Base-by-base conservation (phyloP, 2,797 vertebrate genomes). In the Nannoperca australis region DNA sequence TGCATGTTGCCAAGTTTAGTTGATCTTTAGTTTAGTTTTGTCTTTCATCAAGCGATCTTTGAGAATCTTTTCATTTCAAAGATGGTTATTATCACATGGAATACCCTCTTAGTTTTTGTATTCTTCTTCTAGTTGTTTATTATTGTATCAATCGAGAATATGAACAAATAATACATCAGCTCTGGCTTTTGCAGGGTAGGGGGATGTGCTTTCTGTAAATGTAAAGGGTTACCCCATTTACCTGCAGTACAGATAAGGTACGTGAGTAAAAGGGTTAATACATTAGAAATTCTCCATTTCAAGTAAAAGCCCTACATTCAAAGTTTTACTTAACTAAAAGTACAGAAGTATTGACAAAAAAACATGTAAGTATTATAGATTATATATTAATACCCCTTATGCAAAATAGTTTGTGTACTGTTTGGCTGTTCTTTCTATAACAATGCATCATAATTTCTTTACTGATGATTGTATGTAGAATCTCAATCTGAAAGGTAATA, bases 1-100 rank as follows among this genome's bases (percentile, higher is more conserved):
- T 81, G 42, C 18, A 71, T 65, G 60, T 40, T 2, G 1, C 64
- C 53, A 49, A 15, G 45, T 44, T 22, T 55, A 44, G 20, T 4
- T 71, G 8, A 58, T 85, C 42, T 78, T 47, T 20, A 64, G 32
- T 51, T 65, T 27, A 27, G 24, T 27, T 27, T 27, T 1, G 9
- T 58, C 61, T 49, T 63, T 60, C 30, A 68, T 50, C 22, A 54
- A 32, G 11, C n/a, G 51, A 20, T 18, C 13, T 9, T 65, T 10
- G 7, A 30, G 24, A 70, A 38, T 58, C 13, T 58, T 3, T 44
- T 32, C n/a, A 34, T 54, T 76, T 64, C 5, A 36, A 44, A 49
- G 22, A 45, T 4, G 0, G 12, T 76, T 63, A 22, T 61, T 53
- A 51, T 68, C 22, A 51, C 49, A 64, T 18, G 13, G 24, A 64